These are phyloP conservation scores for Myoxocephalus aenaeus DNA, from an alignment of 2,797 vertebrate species.

Conservation along the genomic window DNA sequence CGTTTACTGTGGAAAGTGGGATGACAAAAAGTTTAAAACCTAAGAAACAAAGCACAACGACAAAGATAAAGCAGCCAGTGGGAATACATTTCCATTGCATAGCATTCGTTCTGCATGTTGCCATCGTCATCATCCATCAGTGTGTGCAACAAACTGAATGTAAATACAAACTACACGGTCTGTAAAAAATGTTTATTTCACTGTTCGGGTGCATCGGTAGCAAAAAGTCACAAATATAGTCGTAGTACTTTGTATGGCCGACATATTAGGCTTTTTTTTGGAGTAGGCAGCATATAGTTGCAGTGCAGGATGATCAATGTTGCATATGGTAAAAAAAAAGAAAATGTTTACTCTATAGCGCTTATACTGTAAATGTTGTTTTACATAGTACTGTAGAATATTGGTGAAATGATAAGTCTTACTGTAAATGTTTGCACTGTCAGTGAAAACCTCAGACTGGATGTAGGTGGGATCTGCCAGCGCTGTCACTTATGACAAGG, in stretches of 20 bases:
- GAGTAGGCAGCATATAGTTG: conserved; percentile 54
- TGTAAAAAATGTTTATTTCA: conserved; percentile 75
- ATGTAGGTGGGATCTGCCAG: conserved; percentile 41
- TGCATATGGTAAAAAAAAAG: conserved; percentile 55
- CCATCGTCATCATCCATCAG: conserved; percentile 24
- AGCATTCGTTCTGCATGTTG: conserved; percentile 41
- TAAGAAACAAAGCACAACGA: conserved; percentile 48
- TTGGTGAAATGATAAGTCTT: conserved; percentile 61
- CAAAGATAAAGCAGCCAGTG: conserved; percentile 28
- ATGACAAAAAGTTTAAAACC: conserved; percentile 5
- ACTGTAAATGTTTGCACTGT: conserved; percentile 65
- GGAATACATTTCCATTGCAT: conserved; percentile 8
- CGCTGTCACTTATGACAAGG: background rate
- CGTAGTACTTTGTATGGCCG: conserved; percentile 38
- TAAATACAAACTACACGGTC: conserved; percentile 63
- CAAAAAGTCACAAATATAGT: conserved; percentile 49
- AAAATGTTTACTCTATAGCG: conserved; percentile 55
- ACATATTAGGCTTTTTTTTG: conserved; percentile 49
- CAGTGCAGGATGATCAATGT: conserved; percentile 66
- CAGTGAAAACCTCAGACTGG: conserved; percentile 53
- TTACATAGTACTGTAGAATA: conserved; percentile 69
- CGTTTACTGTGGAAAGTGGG: background rate
- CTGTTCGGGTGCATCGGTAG: conserved; percentile 54
- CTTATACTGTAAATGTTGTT: conserved; percentile 73
- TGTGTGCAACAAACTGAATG: conserved; percentile 60